These are phyloP conservation scores for Xiphydria camelus DNA, from an alignment of 2,888 invertebrate genomes.

Conservation along the genomic window DNA sequence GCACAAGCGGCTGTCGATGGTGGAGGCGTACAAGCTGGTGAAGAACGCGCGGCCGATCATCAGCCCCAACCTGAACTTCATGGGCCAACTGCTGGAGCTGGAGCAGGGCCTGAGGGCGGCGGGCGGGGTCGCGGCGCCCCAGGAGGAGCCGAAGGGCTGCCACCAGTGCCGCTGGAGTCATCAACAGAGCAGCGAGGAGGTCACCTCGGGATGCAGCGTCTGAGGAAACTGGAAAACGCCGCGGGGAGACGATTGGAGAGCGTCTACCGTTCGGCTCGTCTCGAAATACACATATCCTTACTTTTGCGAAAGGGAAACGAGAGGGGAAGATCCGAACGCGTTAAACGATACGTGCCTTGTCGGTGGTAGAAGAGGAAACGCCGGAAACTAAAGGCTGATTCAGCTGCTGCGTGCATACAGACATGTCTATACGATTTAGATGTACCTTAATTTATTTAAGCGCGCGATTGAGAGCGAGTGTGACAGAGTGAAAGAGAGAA, in stretches of 20 bases:
- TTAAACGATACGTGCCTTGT: slow-evolving; percentile 30
- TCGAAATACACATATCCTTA: slow-evolving; percentile 25
- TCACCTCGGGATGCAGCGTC: slow-evolving; percentile 63
- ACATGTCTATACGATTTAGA: slow-evolving; percentile 24
- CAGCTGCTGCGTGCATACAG: slow-evolving; percentile 10
- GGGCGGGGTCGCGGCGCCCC: slow-evolving; percentile 47
- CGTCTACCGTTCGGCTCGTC: not conserved
- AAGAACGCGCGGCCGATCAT: slow-evolving; percentile 85
- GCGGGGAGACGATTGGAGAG: too few relatives aligned
- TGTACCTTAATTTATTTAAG: slow-evolving; percentile 23
- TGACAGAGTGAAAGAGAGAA: not conserved
- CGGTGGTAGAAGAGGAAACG: slow-evolving; percentile 16
- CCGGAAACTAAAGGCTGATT: slow-evolving; percentile 24
- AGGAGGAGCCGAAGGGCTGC: slow-evolving; percentile 54
- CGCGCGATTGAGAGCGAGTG: slow-evolving; percentile 1
- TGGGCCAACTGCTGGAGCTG: slow-evolving; percentile 85
- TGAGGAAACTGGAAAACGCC: slow-evolving; percentile 39
- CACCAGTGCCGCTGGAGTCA: slow-evolving; percentile 62
- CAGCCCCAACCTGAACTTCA: slow-evolving; percentile 93
- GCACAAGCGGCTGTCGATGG: slow-evolving; percentile 78
- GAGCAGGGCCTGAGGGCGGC: slow-evolving; percentile 69
- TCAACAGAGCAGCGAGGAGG: slow-evolving; percentile 61
- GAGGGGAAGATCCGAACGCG: slow-evolving; percentile 18
- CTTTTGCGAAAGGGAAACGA: slow-evolving; percentile 3
- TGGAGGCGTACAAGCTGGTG: slow-evolving; percentile 87